A percentile compares a stretch with the other conserved stretches of the same genome.
These are phyloP conservation scores for Melanargia galathea DNA, from an alignment of 2,888 invertebrate species.

Conservation along the genomic window DNA sequence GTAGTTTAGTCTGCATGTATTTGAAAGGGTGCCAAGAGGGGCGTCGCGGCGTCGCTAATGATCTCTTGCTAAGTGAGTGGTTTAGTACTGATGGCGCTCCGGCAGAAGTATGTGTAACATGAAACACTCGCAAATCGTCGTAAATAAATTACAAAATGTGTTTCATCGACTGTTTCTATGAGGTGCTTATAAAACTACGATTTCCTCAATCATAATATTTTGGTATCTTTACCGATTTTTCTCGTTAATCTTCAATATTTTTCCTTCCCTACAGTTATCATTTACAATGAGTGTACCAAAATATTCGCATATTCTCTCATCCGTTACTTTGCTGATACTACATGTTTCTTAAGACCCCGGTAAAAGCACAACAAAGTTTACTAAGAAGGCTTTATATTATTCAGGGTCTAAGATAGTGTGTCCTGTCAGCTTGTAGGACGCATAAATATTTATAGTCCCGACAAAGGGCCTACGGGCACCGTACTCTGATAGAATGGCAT, in stretches of 20 bases:
- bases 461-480: conserved; percentile 17
- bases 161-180: neutral
- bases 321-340: neutral
- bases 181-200: neutral
- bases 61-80: conserved; percentile 13
- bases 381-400: conserved; percentile 28
- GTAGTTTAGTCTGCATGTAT: conserved; percentile 13
- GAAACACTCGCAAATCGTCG: conserved; percentile 14
- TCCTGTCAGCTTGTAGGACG: conserved; percentile 20
- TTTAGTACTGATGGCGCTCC: conserved; percentile 22
- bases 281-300: too few species aligned
- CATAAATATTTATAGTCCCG: conserved; percentile 33
- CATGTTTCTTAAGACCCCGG: neutral
- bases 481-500: conserved; percentile 21
- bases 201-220: too few species aligned
- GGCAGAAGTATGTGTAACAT: conserved; percentile 25
- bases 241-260: neutral
- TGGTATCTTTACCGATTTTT: neutral
- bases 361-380: conserved; percentile 18
- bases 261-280: neutral
- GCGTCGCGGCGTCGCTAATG: conserved; percentile 30
- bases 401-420: conserved; percentile 26
- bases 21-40: conserved; percentile 32
- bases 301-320: neutral
- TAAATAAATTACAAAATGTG: neutral